These are phyloP conservation scores for Cervus canadensis DNA, from an alignment of 2,113 vertebrate genomes.

Conservation along the genomic window DNA sequence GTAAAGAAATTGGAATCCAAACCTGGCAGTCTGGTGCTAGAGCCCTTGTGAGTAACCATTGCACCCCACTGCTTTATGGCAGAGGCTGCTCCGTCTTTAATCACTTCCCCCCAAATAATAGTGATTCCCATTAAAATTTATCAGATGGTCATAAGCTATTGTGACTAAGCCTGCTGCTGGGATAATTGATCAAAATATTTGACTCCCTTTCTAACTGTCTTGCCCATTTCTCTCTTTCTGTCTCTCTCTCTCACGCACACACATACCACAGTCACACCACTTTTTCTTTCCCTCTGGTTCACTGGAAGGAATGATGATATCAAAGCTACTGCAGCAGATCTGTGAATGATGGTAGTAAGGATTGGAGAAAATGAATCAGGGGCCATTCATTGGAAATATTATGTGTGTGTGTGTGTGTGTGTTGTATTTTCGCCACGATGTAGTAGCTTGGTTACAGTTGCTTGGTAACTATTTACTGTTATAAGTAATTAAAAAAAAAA, in stretches of 20 bases:
- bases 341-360: neutral
- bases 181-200: neutral
- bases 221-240: neutral
- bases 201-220: neutral
- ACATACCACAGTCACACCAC: neutral
- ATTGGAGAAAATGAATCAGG: slow-evolving; percentile 55
- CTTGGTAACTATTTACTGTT: slow-evolving; percentile 38
- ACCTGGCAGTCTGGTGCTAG: neutral
- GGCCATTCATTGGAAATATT: neutral
- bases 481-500: neutral
- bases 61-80: neutral
- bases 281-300: neutral
- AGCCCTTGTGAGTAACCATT: neutral
- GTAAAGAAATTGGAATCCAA: neutral
- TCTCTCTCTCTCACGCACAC: too few relatives aligned
- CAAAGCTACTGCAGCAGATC: neutral
- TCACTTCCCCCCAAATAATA: neutral
- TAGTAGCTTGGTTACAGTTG: slow-evolving; percentile 52
- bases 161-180: neutral
- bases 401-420: neutral
- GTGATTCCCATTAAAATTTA: neutral
- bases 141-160: neutral
- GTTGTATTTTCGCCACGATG: slow-evolving; percentile 19
- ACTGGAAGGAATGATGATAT: slow-evolving; percentile 7
- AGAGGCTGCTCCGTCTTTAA: neutral